Conservation (phyloP, 2,888 invertebrate species). For the Sipha maydis region DNA sequence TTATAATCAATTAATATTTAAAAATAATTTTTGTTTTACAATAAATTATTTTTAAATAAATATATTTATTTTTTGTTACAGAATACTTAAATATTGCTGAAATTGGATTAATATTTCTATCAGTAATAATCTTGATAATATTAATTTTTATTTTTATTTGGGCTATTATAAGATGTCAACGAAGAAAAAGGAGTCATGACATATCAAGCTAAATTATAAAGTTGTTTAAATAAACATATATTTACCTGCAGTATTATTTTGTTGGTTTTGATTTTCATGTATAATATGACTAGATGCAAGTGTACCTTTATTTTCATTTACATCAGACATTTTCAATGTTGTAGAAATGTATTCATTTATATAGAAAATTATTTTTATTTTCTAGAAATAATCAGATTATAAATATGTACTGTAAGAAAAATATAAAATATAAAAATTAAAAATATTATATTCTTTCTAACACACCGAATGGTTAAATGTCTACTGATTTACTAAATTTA, state of each 20-base stretch:
- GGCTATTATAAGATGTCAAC: slow-evolving; percentile 71
- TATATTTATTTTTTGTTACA: slow-evolving; percentile 63
- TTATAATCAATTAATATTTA: too few relatives aligned
- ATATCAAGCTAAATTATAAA: slow-evolving; percentile 40
- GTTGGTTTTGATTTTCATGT: slow-evolving; percentile 4
- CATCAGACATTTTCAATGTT: slow-evolving; percentile 28
- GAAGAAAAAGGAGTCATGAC: slow-evolving; percentile 51
- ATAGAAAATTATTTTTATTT: not conserved
- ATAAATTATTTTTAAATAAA: not conserved
- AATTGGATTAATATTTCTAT: slow-evolving; percentile 76
- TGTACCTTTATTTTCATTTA: not conserved
- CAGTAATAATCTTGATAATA: slow-evolving; percentile 73
- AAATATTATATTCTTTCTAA: not conserved
- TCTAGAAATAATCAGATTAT: not conserved
- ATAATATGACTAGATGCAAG: slow-evolving; percentile 12
- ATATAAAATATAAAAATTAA: not conserved
- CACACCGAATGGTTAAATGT: not conserved
- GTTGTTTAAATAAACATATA: not conserved
- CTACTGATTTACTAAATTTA: not conserved
- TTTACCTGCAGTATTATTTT: slow-evolving; percentile 40
- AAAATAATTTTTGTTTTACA: not conserved
- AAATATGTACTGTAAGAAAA: not conserved
- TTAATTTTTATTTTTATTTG: slow-evolving; percentile 69
- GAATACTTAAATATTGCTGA: slow-evolving; percentile 65
- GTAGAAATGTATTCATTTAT: not conserved